phyloP scores from a whole-genome alignment of 2,888 invertebrate genomes.

The Trachelus tabidus region DNA sequence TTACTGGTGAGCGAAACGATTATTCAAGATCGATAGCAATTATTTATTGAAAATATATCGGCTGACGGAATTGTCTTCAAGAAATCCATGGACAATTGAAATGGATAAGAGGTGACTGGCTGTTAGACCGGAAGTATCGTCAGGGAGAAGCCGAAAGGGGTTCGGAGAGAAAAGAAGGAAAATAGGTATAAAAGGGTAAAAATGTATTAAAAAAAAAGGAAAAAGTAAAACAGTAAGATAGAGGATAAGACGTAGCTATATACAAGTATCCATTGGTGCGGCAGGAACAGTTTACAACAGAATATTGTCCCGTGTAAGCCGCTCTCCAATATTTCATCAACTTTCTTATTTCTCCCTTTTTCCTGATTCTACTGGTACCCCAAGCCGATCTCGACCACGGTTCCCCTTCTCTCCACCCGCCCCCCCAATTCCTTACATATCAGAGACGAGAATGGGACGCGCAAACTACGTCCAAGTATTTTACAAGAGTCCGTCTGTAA shows the following conservation, averaged over 20 bases:
- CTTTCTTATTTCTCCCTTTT: slow-evolving; percentile 57
- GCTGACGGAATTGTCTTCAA: not conserved
- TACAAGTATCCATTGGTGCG: slow-evolving; percentile 49
- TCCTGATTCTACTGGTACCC: slow-evolving; percentile 23
- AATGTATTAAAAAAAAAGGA: slow-evolving; percentile 3
- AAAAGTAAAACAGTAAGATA: slow-evolving; percentile 24
- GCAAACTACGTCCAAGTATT: slow-evolving; percentile 55
- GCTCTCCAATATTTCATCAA: slow-evolving; percentile 65
- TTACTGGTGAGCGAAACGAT: not conserved
- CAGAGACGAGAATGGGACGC: slow-evolving; percentile 26
- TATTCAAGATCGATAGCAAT: not conserved
- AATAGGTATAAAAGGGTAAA: not conserved
- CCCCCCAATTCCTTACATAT: slow-evolving; percentile 2
- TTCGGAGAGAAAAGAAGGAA: not conserved
- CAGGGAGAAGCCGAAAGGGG: not conserved
- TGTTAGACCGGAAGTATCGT: not conserved
- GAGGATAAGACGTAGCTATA: slow-evolving; percentile 16
- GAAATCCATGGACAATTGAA: not conserved
- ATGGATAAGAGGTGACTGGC: not conserved
- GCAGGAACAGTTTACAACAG: slow-evolving; percentile 58
- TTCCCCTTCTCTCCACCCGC: slow-evolving; percentile 15
- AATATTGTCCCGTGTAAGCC: slow-evolving; percentile 64
- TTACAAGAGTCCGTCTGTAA: slow-evolving; percentile 49
- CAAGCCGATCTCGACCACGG: not conserved
- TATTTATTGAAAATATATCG: not conserved